Conservation (phyloP, 1,140 invertebrate genomes). For the Aphidius ervi region DNA sequence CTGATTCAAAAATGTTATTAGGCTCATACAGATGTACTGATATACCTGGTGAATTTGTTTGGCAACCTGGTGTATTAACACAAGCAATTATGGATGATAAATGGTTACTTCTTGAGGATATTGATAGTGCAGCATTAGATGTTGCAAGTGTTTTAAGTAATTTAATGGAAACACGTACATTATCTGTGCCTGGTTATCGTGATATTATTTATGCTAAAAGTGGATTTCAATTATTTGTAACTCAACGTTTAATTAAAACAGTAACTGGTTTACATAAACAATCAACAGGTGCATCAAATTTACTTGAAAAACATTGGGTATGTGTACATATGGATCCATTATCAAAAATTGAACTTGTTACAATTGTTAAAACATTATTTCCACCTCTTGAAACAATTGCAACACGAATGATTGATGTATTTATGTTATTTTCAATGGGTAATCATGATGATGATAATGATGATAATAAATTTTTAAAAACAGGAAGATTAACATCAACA, state of each 20-base stretch:
- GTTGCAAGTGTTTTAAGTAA: conserved; percentile 83
- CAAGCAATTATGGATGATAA: conserved; percentile 82
- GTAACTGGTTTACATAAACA: conserved; percentile 60
- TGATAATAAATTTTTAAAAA: conserved; percentile 45
- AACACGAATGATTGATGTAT: conserved; percentile 78
- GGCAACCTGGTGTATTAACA: conserved; percentile 88
- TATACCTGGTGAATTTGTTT: conserved; percentile 94
- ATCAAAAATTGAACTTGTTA: conserved; percentile 66
- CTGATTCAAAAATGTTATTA: conserved; percentile 92
- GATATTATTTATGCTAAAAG: conserved; percentile 72
- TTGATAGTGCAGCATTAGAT: conserved; percentile 90
- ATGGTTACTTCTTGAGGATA: conserved; percentile 94
- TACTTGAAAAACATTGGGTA: conserved; percentile 79
- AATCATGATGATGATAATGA: conserved; percentile 51
- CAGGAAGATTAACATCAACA: conserved; percentile 67
- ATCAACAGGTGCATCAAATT: conserved; percentile 59
- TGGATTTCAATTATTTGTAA: conserved; percentile 89
- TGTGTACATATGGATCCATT: conserved; percentile 79
- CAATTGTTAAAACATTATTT: conserved; percentile 66
- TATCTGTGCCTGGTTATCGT: conserved; percentile 83
- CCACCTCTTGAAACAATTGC: conserved; percentile 71
- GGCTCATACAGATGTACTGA: conserved; percentile 95
- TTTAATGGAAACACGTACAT: conserved; percentile 77
- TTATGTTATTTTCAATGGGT: conserved; percentile 72
- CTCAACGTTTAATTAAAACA: conserved; percentile 65